Base-by-base conservation (phyloP, 1,140 invertebrate species). In the Pseudomyrmex pallidus region DNA sequence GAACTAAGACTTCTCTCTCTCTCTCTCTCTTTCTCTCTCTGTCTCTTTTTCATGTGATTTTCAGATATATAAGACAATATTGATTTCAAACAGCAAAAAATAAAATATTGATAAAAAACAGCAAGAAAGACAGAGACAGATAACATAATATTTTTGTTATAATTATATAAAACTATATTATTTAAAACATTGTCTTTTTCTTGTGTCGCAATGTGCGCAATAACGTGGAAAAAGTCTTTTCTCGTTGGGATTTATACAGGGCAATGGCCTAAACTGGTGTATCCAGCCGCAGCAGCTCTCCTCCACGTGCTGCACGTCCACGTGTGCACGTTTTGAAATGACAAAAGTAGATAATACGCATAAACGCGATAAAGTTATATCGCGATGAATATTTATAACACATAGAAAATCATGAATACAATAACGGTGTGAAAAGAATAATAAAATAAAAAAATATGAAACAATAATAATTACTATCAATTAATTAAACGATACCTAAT, bases 211-310 rank as follows among this genome's bases (percentile, higher is more conserved):
- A 35, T 35, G 22, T 54, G 10, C 8, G 9, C 8, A 46, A 48
- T 35, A 44, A 80, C 44, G 10, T 59, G n/a, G 7, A 9, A 78
- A 70, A 48, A 9, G 46, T 70, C 54, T 72, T 80, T 82, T 72
- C 68, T 88, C 52, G 74, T 54, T 83, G 63, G 63, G 85, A 88
- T 90, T 88, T 88, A 90, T 85, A 56, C 85, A 52, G 83, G 76
- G 88, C 89, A 90, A 90, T 80, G 89, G 88, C 88, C 87, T 88
- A 90, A 87, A 82, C 70, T 66, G 62, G 25, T 85, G 52, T 62
- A 63, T 74, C 78, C 74, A 83, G 22, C 57, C 56, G 85, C 74
- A 80, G 56, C 86, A 72, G 82, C 54, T 64, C 52, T 46, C 61
- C 64, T 35, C 77, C 82, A 87, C 82, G 74, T 74, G 78, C 56